Conservation (phyloP, 2,113 vertebrate genomes). For the Rattus rattus region DNA sequence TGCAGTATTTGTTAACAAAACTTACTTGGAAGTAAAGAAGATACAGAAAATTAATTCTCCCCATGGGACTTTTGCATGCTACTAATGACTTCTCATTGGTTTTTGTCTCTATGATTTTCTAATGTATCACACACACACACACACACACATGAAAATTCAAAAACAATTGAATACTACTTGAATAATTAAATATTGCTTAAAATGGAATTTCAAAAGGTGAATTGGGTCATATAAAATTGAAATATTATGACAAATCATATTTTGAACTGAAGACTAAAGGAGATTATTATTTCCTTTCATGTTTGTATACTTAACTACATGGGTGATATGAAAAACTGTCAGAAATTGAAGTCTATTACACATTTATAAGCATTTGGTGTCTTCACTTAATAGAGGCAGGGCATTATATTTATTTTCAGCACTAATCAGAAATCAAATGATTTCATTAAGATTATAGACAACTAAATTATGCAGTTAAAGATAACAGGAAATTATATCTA, state of each 20-base stretch:
- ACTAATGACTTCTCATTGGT: neutral
- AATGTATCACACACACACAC: neutral
- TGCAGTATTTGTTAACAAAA: constrained; percentile 14
- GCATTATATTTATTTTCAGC: neutral
- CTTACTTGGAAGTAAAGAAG: constrained; percentile 7
- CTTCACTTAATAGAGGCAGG: neutral
- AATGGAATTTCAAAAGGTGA: constrained; percentile 17
- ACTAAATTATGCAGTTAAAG: neutral
- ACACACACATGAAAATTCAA: neutral
- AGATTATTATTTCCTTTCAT: neutral
- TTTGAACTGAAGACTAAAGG: neutral
- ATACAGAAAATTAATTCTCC: neutral
- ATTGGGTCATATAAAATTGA: neutral
- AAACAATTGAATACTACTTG: neutral
- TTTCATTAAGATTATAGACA: neutral
- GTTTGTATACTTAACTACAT: neutral
- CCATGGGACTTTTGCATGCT: neutral
- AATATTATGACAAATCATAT: neutral
- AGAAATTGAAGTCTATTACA: neutral
- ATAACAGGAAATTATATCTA: neutral
- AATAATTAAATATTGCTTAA: neutral
- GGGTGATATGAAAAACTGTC: neutral
- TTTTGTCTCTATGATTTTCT: neutral
- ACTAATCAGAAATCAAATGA: neutral
- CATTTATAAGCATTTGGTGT: neutral